Base-by-base conservation (phyloP, 2,888 invertebrate genomes). In the Litoditis marina region DNA sequence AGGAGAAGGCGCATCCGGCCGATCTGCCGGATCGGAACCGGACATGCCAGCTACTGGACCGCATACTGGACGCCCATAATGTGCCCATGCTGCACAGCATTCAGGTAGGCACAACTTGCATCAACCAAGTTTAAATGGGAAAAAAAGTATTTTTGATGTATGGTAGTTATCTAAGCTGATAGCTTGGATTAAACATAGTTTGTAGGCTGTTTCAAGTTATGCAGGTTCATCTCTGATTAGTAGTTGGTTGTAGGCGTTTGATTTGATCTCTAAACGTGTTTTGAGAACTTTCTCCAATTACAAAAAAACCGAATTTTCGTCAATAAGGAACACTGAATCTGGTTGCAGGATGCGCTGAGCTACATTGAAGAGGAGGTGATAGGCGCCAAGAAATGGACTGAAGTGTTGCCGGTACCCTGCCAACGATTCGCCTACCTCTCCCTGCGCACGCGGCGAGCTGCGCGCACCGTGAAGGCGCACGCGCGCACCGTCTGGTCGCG, bases 331-430 rank as follows among this genome's bases (percentile, higher is more conserved):
- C n/a, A n/a, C n/a, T n/a, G n/a, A n/a, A n/a, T n/a, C 25, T 19
- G 7, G 2, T 31, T 73, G 42, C 62, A 79, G 69, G 79, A 80
- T 28, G 81, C 82, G 5, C 60, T 82, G 30, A 69, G 71, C 42
- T 82, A 73, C 63, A 79, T 82, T 28, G 82, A 82, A 56, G 78
- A 77, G 27, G 78, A 78, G 46, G 73, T 82, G 55, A 73, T 82
- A 19, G 78, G 81, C 28, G 69, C 75, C 25, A 79, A 78, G 64
- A 65, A 58, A 16, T 76, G 78, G 63, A 42, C 36, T 0, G 71
- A 76, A 16, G 79, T 77, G 1, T 60, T 81, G 55, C 53, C 66
- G 16, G 67, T 69, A 1, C 78, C 74, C 16, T 65, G 65, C 19
- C 77, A 81, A 31, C 72, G 79, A n/a, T 19, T 81, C 22, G 77